Base-by-base conservation (phyloP, 2,113 vertebrate species). In the Casuarius casuarius region DNA sequence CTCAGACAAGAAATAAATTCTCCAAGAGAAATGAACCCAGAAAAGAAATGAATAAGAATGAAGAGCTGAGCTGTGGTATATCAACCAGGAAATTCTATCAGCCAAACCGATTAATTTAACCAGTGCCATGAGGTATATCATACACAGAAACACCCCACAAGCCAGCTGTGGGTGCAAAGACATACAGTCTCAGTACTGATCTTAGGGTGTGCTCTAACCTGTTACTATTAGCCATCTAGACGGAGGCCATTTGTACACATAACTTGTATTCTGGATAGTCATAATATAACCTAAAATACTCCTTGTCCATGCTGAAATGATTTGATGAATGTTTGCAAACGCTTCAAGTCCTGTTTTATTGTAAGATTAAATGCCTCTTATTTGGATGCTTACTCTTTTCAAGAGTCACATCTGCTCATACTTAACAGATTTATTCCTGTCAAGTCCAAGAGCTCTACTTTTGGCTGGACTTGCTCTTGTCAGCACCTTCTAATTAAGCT, bases 321-420 rank as follows among this genome's bases (percentile, higher is more conserved):
- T 51, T 56, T 94, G 93, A 94, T 89, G 35, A 86, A 90, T 92
- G 73, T 61, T 78, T 83, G 42, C 52, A 84, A 94, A 90, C 63
- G 46, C 59, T 94, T 95, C 85, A 92, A 83, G 33, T 28, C 54
- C 49, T 88, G 46, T 80, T 97, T 96, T 93, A 79, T 75, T 87
- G 61, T 89, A 96, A 93, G 92, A 97, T 95, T 94, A 94, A 96
- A 89, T 90, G 84, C 78, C 66, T 91, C 46, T 74, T 87, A 83
- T 90, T 90, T 95, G 88, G 85, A 90, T 89, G 73, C 86, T 92
- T 92, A 71, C 38, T 90, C 72, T 90, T 86, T 88, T 84, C 44
- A 33, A 89, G 74, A 91, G 46, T 71, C 76, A 46, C 90, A 93
- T 35, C 63, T 90, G 38, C 80, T 92, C 88, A 75, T 73, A 93